phyloP scores from a whole-genome alignment of 2,797 vertebrate genomes.

The Dryobates pubescens region DNA sequence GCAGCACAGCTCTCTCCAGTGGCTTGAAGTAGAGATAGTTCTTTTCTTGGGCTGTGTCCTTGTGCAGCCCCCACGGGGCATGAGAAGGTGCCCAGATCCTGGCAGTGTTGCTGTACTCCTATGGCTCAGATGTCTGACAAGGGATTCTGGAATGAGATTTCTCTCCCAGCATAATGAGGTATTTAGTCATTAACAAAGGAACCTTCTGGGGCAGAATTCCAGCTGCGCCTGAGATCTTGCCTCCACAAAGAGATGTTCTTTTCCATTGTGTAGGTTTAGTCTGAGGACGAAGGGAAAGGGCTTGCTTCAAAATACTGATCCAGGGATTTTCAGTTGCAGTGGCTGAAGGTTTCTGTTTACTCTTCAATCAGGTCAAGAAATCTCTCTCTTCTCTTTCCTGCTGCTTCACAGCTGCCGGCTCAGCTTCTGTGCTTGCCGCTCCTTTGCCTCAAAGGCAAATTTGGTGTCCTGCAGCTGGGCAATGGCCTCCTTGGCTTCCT shows the following conservation, averaged over 20 bases:
- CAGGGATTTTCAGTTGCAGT: not conserved
- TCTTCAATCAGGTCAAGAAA: constrained; percentile 17
- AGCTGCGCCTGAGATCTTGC: constrained; percentile 15
- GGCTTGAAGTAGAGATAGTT: constrained; percentile 8
- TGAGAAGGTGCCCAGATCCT: constrained; percentile 23
- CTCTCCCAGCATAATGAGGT: constrained; percentile 7
- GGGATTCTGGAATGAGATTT: constrained; percentile 18
- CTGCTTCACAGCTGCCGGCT: constrained; percentile 83
- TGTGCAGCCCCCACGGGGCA: not conserved
- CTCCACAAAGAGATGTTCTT: not conserved
- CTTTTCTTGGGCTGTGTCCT: not conserved
- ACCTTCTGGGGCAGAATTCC: constrained; percentile 41
- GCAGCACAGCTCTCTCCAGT: not conserved
- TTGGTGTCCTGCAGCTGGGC: constrained; percentile 85
- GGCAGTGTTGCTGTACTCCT: not conserved
- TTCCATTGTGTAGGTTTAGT: constrained; percentile 2
- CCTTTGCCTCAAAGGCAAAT: constrained; percentile 85
- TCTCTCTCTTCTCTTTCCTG: not conserved
- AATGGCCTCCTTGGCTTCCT: constrained; percentile 85
- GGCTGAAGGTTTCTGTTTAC: constrained; percentile 10
- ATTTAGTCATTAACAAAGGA: constrained; percentile 43
- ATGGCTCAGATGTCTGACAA: constrained; percentile 14
- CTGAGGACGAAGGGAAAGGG: not conserved
- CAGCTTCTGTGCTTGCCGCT: constrained; percentile 89
- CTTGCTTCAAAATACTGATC: constrained; percentile 20